Evolutionary conservation across 2,888 invertebrate species (phyloP).

Genomic region (Griposia aprilina): DNA sequence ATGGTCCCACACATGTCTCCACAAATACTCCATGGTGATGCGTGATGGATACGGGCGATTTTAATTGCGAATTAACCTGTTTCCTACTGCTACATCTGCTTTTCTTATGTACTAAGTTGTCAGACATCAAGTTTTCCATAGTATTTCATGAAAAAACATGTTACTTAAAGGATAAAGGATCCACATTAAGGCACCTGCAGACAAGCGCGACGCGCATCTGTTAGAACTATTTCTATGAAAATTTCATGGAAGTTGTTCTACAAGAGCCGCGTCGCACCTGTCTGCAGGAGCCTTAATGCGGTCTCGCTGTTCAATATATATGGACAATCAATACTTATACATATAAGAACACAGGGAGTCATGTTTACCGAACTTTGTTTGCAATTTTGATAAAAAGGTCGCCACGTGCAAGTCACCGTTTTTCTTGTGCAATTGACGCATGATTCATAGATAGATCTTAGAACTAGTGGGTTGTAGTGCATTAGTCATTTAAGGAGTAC

Average conservation of each 20-base stretch:
- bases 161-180: constrained; percentile 9
- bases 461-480: constrained; percentile 37
- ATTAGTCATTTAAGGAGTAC: constrained; percentile 39
- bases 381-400: constrained; percentile 45
- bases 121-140: constrained; percentile 28
- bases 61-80: constrained; percentile 65
- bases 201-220: too few relatives aligned
- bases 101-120: constrained; percentile 28
- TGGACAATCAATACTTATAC: constrained; percentile 25
- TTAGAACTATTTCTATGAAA: too few relatives aligned
- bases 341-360: constrained; percentile 28
- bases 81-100: constrained; percentile 40
- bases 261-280: too few relatives aligned
- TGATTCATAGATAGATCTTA: constrained; percentile 55
- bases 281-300: neutral
- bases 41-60: constrained; percentile 59
- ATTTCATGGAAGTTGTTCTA: too few relatives aligned
- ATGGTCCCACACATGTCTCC: constrained; percentile 81
- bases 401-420: constrained; percentile 41
- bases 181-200: too few relatives aligned
- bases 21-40: constrained; percentile 46
- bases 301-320: constrained; percentile 9
- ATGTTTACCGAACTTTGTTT: constrained; percentile 24
- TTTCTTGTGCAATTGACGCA: constrained; percentile 43
- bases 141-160: constrained; percentile 21